These are phyloP conservation scores for Drosophila miranda DNA, from an alignment of 1,140 invertebrate genomes.

Conservation along the genomic window DNA sequence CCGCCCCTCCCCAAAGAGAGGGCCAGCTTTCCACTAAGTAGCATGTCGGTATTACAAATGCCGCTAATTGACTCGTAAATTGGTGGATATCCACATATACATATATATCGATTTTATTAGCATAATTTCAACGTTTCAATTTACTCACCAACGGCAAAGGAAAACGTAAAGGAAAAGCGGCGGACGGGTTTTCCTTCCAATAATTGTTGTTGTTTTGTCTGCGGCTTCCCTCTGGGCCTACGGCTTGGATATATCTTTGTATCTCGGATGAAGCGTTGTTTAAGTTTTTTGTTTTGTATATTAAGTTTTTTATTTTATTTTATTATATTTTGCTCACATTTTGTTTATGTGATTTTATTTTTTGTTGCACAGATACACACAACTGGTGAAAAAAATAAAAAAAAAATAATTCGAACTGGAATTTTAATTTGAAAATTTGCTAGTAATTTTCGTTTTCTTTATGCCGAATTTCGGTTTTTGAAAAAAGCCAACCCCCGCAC, in stretches of 20 bases:
- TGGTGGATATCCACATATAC: too few relatives aligned
- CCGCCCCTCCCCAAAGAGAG: too few relatives aligned
- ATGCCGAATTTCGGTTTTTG: too few relatives aligned
- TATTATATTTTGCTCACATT: conserved; percentile 23
- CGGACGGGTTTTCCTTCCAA: not conserved
- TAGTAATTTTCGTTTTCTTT: not conserved
- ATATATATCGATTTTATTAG: conserved; percentile 64
- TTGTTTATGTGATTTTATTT: conserved; percentile 7
- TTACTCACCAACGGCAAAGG: conserved; percentile 13
- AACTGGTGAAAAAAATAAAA: conserved; percentile 23
- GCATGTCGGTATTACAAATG: conserved; percentile 61
- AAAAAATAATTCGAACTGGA: conserved; percentile 1
- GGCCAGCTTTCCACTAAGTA: conserved; percentile 21
- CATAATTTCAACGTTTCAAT: conserved; percentile 30
- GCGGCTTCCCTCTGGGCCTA: too few relatives aligned
- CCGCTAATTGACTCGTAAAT: conserved; percentile 64
- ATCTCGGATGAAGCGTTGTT: conserved; percentile 12
- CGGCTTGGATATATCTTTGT: too few relatives aligned
- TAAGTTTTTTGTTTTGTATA: conserved; percentile 40
- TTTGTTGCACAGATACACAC: conserved; percentile 59
- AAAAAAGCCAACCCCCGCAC: too few relatives aligned
- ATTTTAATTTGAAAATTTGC: not conserved
- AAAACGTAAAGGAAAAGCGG: too few relatives aligned
- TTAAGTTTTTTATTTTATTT: conserved; percentile 29
- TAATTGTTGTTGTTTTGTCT: not conserved